Conservation (phyloP, 2,113 vertebrate genomes). For the Nesoenas mayeri region DNA sequence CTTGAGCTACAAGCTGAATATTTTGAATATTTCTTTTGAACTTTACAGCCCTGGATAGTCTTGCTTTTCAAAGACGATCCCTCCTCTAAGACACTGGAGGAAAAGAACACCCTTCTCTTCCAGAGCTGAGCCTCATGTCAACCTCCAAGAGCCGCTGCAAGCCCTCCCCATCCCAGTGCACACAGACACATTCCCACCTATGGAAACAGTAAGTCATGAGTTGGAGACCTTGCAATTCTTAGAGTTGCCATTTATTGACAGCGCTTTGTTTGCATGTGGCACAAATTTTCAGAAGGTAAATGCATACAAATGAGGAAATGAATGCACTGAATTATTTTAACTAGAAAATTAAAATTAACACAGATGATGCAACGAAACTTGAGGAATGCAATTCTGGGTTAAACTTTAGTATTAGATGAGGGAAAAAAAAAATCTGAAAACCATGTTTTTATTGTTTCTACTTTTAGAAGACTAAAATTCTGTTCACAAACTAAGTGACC, state of each 20-base stretch:
- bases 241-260: neutral
- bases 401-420: neutral
- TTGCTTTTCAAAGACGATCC: neutral
- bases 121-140: neutral
- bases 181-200: neutral
- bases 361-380: neutral
- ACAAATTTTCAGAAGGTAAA: neutral
- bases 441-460: neutral
- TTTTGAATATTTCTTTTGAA: neutral
- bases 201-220: neutral
- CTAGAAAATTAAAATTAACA: neutral
- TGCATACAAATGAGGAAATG: neutral
- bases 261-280: neutral
- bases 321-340: neutral
- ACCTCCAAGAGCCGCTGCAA: neutral
- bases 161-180: neutral
- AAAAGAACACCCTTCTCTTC: neutral
- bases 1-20: neutral
- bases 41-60: neutral
- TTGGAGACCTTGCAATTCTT: neutral
- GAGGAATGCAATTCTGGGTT: neutral
- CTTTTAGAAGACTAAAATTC: neutral
- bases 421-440: neutral
- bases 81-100: neutral
- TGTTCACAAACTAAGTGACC: neutral